Percentiles rank a stretch among this genome's conserved stretches.
Conservation (phyloP, 2,797 vertebrate genomes). For the Cossypha dichroa region DNA sequence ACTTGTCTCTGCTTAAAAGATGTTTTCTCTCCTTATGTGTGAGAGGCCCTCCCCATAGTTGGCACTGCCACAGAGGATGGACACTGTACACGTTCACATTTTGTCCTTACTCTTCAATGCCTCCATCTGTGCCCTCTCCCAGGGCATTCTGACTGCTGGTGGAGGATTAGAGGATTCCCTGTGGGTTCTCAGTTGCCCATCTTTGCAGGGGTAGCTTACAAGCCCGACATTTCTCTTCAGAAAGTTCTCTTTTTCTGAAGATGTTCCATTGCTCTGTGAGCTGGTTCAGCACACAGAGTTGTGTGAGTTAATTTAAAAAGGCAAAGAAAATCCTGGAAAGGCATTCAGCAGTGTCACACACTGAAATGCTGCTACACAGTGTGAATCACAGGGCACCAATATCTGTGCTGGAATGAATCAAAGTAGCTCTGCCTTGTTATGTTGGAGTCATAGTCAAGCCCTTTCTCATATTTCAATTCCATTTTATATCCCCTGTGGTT, state of each 20-base stretch:
- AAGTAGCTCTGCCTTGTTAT: background rate
- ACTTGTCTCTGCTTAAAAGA: background rate
- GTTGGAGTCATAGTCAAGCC: background rate
- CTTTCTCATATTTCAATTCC: slow-evolving; percentile 27
- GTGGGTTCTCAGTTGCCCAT: background rate
- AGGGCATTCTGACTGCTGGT: background rate
- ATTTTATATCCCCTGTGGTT: slow-evolving; percentile 29
- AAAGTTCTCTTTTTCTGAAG: background rate
- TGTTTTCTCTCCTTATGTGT: background rate
- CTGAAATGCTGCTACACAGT: background rate
- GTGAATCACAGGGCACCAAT: background rate
- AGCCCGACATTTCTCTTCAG: background rate
- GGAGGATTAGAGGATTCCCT: background rate
- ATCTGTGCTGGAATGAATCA: background rate
- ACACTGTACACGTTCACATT: background rate
- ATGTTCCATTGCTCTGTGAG: background rate
- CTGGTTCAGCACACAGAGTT: background rate
- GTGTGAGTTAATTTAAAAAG: background rate
- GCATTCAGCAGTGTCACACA: fast-evolving
- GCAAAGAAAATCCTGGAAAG: background rate
- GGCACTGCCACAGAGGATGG: background rate
- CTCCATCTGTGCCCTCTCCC: background rate
- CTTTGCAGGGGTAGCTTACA: background rate
- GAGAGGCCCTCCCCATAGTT: background rate
- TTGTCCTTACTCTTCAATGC: background rate